Percentiles rank a stretch among this genome's conserved stretches.
Conservation (phyloP, 2,888 invertebrate species). For the Cheilosia pagana region DNA sequence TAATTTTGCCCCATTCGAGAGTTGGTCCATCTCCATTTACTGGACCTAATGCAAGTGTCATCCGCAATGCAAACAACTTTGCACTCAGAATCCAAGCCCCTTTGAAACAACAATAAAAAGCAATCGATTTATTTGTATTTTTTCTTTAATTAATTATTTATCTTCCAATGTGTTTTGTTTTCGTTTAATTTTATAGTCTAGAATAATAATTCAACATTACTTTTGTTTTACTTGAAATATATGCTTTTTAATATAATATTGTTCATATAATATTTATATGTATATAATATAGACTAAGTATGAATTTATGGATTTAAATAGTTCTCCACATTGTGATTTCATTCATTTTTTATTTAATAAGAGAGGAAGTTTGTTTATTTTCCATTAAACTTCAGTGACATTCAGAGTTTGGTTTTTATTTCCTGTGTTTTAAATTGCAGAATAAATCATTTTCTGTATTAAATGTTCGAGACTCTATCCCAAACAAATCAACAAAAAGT, state of each 20-base stretch:
- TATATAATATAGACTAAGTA: conserved; percentile 65
- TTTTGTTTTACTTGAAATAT: conserved; percentile 58
- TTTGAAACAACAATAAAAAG: too few species aligned
- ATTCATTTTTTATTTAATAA: conserved; percentile 35
- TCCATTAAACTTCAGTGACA: conserved; percentile 46
- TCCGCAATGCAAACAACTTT: too few species aligned
- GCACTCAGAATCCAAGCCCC: too few species aligned
- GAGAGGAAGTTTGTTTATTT: conserved; percentile 48
- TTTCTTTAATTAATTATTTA: conserved; percentile 54
- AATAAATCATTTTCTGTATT: neutral
- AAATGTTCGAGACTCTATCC: neutral
- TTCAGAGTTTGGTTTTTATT: conserved; percentile 19
- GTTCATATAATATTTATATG: conserved; percentile 48
- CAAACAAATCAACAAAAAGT: conserved; percentile 27
- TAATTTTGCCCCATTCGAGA: too few species aligned
- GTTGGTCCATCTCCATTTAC: too few species aligned
- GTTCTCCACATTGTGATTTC: conserved; percentile 55
- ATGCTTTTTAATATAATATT: conserved; percentile 56
- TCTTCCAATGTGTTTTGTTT: conserved; percentile 61
- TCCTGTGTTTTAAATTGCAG: neutral
- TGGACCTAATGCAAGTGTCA: too few species aligned
- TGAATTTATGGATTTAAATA: conserved; percentile 65
- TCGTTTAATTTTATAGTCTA: conserved; percentile 65
- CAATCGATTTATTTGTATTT: neutral
- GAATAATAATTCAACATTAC: conserved; percentile 72